Evolutionary conservation across 2,113 vertebrate genomes (phyloP).

Genomic region (Dendropsophus ebraccatus): DNA sequence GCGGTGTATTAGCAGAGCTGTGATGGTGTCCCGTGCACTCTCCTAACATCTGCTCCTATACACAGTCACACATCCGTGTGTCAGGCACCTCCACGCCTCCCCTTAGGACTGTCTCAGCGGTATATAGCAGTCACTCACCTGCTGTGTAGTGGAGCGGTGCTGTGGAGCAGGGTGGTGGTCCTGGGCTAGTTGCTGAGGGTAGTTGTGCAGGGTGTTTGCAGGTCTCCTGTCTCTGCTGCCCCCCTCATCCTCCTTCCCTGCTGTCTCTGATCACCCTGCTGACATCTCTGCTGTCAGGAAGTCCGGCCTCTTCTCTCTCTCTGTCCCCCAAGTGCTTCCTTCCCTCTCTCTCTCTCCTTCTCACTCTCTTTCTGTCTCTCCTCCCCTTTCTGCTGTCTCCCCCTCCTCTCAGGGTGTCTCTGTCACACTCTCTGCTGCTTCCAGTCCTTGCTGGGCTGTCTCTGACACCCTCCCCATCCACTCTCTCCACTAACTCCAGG

Average conservation of each 20-base stretch:
- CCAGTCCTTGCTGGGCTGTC: not conserved
- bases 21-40: not conserved
- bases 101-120: too few relatives aligned
- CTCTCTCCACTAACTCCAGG: too few relatives aligned
- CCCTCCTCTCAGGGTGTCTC: not conserved
- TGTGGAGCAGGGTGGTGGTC: not conserved
- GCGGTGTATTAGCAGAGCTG: too few relatives aligned
- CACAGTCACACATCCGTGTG: too few relatives aligned
- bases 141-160: not conserved
- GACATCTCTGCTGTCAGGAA: conserved; percentile 47
- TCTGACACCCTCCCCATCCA: not conserved
- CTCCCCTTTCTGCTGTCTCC: not conserved
- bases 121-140: not conserved
- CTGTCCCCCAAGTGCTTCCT: conserved; percentile 41
- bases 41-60: too few relatives aligned
- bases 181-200: not conserved
- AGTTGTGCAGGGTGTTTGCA: not conserved
- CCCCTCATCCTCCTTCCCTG: not conserved
- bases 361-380: not conserved
- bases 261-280: conserved; percentile 22
- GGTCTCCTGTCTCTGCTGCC: not conserved
- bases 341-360: conserved; percentile 1
- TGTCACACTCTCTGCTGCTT: not conserved
- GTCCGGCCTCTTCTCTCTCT: conserved; percentile 38
- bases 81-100: too few relatives aligned